Evolutionary conservation across 64 coral and sea anemone genomes (phyloP).

Genomic region (Trachythela sp.): DNA sequence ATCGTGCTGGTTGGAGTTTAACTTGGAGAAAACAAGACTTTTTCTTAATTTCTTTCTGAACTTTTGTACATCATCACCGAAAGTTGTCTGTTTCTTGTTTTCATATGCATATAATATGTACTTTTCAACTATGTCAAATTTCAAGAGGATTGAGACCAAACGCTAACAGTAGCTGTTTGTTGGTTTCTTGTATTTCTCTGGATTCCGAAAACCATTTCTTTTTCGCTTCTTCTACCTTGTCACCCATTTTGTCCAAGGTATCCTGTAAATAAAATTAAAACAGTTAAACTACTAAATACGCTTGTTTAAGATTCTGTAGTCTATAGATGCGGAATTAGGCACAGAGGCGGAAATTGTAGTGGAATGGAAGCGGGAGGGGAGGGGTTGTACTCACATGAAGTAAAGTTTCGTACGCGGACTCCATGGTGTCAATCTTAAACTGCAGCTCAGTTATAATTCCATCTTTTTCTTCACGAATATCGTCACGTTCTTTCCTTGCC

Average conservation of each 20-base stretch:
- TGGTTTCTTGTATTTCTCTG: constrained; percentile 74
- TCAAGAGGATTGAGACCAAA: constrained; percentile 97
- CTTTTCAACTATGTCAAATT: constrained; percentile 75
- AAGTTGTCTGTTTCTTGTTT: neutral
- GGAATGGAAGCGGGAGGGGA: too few relatives aligned
- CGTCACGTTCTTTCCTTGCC: constrained; percentile 81
- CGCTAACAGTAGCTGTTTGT: constrained; percentile 81
- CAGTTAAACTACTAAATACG: neutral
- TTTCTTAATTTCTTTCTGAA: too few relatives aligned
- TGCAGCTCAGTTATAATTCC: constrained; percentile 92
- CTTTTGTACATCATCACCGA: neutral
- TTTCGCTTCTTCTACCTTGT: constrained; percentile 81
- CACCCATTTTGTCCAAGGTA: constrained; percentile 77
- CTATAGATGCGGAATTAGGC: too few relatives aligned
- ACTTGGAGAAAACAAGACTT: too few relatives aligned
- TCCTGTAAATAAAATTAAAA: constrained; percentile 46
- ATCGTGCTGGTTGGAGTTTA: too few relatives aligned
- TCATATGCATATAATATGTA: too few relatives aligned
- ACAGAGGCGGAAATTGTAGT: too few relatives aligned
- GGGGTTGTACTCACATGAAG: constrained; percentile 98
- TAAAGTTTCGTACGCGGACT: constrained; percentile 94
- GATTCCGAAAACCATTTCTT: constrained; percentile 83
- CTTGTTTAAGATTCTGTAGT: too few relatives aligned
- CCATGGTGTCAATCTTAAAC: constrained; percentile 97
- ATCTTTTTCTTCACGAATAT: constrained; percentile 90